Percentiles rank a stretch among this genome's conserved stretches.
Conservation (phyloP, 1,140 invertebrate species). For the Pollicipes pollicipes region DNA sequence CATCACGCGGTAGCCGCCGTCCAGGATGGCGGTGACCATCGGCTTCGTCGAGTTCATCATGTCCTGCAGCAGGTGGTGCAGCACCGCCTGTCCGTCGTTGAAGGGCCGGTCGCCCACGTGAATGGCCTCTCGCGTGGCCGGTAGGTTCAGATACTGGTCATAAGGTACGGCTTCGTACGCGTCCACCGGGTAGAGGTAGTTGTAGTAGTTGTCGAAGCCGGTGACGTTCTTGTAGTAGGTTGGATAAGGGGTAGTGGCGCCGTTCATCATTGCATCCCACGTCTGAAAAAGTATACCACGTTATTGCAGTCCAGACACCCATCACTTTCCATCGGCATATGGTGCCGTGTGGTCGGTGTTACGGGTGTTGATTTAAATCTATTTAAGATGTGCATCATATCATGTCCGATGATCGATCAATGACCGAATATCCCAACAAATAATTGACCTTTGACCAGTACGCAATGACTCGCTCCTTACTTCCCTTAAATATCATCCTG, state of each 20-base stretch:
- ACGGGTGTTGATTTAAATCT: too few species aligned
- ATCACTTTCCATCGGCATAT: too few species aligned
- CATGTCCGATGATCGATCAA: too few species aligned
- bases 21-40: constrained; percentile 46
- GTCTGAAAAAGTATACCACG: too few species aligned
- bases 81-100: constrained; percentile 36
- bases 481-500: too few species aligned
- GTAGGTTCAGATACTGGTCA: constrained; percentile 24
- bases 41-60: constrained; percentile 63
- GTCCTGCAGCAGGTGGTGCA: constrained; percentile 49
- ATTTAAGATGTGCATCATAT: too few species aligned
- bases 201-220: constrained; percentile 58
- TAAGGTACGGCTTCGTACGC: constrained; percentile 17
- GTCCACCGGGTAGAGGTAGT: constrained; percentile 45
- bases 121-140: constrained; percentile 44
- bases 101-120: constrained; percentile 64
- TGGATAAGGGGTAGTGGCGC: constrained; percentile 40
- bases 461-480: too few species aligned
- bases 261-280: constrained; percentile 46
- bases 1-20: constrained; percentile 28
- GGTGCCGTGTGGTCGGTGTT: too few species aligned
- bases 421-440: too few species aligned
- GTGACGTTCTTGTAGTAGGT: constrained; percentile 59
- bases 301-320: too few species aligned
- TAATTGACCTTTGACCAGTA: too few species aligned